These are phyloP conservation scores for Clusia tigrina DNA, from an alignment of 2,888 invertebrate species.

Conservation along the genomic window DNA sequence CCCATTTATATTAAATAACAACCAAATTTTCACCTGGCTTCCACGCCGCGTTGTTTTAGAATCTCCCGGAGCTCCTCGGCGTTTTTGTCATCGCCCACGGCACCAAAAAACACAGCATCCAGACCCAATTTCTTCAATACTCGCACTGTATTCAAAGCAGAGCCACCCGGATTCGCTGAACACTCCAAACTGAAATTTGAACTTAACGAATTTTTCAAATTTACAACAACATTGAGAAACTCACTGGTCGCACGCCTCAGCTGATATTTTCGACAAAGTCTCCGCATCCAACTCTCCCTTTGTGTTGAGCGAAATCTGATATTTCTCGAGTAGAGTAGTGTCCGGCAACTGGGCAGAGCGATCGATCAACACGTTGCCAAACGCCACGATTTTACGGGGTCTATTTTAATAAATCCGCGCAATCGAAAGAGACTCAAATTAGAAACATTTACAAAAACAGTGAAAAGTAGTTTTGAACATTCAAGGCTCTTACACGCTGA, in stretches of 20 bases:
- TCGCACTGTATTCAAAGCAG: conserved; percentile 66
- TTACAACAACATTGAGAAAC: conserved; percentile 11
- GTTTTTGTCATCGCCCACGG: conserved; percentile 66
- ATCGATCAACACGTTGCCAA: conserved; percentile 61
- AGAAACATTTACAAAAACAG: background rate
- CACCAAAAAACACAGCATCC: conserved; percentile 67
- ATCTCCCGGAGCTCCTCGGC: conserved; percentile 62
- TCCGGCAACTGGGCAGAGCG: conserved; percentile 50
- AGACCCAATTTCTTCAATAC: conserved; percentile 62
- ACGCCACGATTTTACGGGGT: conserved; percentile 58
- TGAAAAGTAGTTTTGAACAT: background rate
- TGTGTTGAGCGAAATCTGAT: conserved; percentile 48
- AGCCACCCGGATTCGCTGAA: conserved; percentile 62
- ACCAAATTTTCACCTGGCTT: conserved; percentile 55
- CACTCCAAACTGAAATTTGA: background rate
- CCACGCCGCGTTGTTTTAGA: conserved; percentile 62
- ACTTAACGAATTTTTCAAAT: conserved; percentile 1
- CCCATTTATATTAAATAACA: background rate
- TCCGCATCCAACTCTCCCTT: conserved; percentile 57
- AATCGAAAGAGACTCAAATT: background rate
- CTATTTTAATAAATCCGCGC: conserved; percentile 31
- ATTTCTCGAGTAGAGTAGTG: conserved; percentile 51
- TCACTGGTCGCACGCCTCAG: conserved; percentile 47
- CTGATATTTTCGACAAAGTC: conserved; percentile 46
- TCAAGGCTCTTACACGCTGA: conserved; percentile 39